phyloP scores from a whole-genome alignment of 2,113 vertebrate genomes.

The Chaetorhynchus papuensis region DNA sequence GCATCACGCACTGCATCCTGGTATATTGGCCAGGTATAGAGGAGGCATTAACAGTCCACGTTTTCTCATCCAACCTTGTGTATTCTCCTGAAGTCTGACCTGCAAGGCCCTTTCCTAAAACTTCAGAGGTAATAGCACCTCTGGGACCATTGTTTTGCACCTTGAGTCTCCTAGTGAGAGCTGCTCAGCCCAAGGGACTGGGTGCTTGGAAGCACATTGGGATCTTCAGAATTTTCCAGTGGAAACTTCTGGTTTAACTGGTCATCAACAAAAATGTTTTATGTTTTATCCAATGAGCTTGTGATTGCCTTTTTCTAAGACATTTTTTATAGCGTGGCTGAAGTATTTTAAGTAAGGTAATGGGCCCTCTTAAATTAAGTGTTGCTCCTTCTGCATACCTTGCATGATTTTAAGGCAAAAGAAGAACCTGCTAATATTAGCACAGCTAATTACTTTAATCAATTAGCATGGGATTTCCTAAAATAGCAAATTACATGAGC shows the following conservation, averaged over 20 bases:
- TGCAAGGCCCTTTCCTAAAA: neutral
- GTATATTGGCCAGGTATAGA: neutral
- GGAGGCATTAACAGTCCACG: neutral
- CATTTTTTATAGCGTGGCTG: rapidly evolving
- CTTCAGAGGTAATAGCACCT: neutral
- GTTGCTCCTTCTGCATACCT: neutral
- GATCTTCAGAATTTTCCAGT: neutral
- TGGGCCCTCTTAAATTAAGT: neutral
- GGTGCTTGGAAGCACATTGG: neutral
- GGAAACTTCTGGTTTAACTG: neutral
- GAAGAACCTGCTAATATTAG: neutral
- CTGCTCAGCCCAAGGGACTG: neutral
- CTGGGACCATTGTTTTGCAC: neutral
- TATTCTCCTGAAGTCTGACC: neutral
- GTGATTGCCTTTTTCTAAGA: neutral
- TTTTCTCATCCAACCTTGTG: neutral
- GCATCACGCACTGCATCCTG: neutral
- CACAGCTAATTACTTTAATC: neutral
- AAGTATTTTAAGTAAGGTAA: neutral
- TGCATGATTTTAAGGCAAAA: neutral
- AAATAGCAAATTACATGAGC: neutral
- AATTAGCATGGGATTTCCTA: neutral
- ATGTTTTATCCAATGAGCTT: neutral
- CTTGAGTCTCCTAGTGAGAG: neutral
- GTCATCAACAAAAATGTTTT: neutral